Evolutionary conservation across 2,113 vertebrate species (phyloP), one percentile per base, ranked within the genome.

Genomic region (Menura novaehollandiae): DNA sequence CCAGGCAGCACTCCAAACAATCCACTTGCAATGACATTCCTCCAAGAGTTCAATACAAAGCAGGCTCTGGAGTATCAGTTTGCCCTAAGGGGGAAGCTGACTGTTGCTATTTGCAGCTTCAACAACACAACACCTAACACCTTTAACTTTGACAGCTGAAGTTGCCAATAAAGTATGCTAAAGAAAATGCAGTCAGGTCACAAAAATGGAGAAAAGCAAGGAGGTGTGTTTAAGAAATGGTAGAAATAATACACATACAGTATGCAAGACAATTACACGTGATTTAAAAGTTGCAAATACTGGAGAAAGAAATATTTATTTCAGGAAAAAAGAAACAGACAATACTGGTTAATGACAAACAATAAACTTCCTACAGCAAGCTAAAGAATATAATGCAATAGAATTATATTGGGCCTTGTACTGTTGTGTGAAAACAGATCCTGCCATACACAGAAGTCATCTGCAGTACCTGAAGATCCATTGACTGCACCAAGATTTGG

Each of bases 71-170:
- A 76, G 27, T n/a, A 67, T 20, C 52, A 63, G 21, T 4, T 6
- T 44, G 52, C 22, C 39, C 59, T 26, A 15, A 35, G 18, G 21
- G 21, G 16, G 35, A 88, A 75, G 35, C 2, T 44, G 35, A 68
- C 28, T 51, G 39, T 49, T 92, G 75, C 67, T 86, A 91, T 85
- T 79, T 76, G 89, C 58, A 83, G 49, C 39, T 91, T 52, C 63
- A 88, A 23, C 58, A 68, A 63, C 0, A 0, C 8, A 89, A 64
- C 49, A 56, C 33, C 21, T 56, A 72, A 43, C 7, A 20, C 0
- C 0, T 47, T 64, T 44, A 41, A 52, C 27, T 56, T 43, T 30
- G 15, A 68, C 44, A 79, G 33, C 0, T 85, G 39, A 85, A 72
- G 41, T 2, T 76, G 41, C 24, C 53, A 73, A 35, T 11, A 26